Evolutionary conservation across 2,888 invertebrate species (phyloP).

Genomic region (Eupsilia transversa): DNA sequence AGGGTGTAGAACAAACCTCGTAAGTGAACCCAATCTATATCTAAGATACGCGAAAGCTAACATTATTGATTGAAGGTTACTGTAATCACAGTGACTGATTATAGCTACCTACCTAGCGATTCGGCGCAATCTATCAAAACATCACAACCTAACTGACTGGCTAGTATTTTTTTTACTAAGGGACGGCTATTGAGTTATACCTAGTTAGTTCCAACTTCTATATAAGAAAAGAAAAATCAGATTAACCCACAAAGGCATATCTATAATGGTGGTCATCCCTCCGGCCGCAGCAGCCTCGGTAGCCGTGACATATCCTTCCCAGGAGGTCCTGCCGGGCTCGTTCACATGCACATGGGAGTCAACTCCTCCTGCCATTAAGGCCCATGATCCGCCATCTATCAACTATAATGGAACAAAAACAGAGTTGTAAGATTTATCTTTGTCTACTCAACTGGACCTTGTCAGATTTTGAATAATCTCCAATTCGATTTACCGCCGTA

Average conservation of each 20-base stretch:
- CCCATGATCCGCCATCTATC: conserved; percentile 82
- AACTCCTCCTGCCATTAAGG: conserved; percentile 92
- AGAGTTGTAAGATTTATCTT: neutral
- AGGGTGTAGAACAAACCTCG: neutral
- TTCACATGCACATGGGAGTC: conserved; percentile 94
- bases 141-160: too few relatives aligned
- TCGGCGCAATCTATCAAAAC: too few relatives aligned
- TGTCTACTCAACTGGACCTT: neutral
- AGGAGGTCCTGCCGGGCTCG: conserved; percentile 93
- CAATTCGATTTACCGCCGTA: neutral
- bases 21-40: neutral
- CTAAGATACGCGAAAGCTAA: too few relatives aligned
- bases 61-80: neutral
- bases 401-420: conserved; percentile 72
- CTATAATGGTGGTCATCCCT: conserved; percentile 93
- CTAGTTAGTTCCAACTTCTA: neutral
- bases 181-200: neutral
- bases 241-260: conserved; percentile 92
- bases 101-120: neutral
- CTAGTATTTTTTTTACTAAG: neutral
- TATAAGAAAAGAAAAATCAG: neutral
- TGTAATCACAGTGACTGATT: conserved; percentile 4
- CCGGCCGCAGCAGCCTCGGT: conserved; percentile 93
- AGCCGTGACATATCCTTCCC: conserved; percentile 93
- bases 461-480: conserved; percentile 17